A percentile compares a stretch with the other conserved stretches of the same genome.
Conservation (phyloP, 2,113 vertebrate genomes). For the Stigmatopora nigra region DNA sequence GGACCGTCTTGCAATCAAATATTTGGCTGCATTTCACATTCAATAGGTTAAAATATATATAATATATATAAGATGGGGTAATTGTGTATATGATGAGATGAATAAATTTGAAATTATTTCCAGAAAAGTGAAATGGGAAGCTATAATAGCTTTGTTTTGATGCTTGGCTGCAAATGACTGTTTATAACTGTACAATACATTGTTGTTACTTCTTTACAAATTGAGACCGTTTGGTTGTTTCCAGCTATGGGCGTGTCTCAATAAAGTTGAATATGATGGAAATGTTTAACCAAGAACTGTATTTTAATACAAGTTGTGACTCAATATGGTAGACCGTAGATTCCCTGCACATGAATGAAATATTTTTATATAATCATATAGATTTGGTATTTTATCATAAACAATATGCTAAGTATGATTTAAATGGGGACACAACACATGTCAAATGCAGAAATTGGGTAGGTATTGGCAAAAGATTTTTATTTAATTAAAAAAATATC, state of each 20-base stretch:
- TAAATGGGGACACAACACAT: too few relatives aligned
- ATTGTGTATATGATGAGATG: background rate
- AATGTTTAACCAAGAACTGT: background rate
- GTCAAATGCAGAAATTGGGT: too few relatives aligned
- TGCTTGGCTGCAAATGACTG: background rate
- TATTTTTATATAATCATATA: background rate
- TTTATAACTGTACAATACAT: background rate
- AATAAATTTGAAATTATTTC: too few relatives aligned
- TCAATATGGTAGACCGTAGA: background rate
- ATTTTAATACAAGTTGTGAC: background rate
- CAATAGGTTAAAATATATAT: too few relatives aligned
- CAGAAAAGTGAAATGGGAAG: constrained; percentile 9
- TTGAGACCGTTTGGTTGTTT: background rate
- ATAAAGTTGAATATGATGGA: background rate
- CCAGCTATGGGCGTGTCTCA: background rate
- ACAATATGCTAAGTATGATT: too few relatives aligned
- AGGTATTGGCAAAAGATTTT: too few relatives aligned
- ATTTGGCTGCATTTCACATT: too few relatives aligned
- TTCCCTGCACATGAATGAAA: background rate
- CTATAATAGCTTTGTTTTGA: background rate
- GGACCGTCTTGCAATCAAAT: too few relatives aligned
- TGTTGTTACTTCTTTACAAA: background rate
- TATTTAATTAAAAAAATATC: too few relatives aligned
- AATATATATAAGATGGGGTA: too few relatives aligned
- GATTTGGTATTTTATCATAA: too few relatives aligned